Evolutionary conservation across 2,888 invertebrate genomes (phyloP), one percentile per base, ranked within the genome.

Genomic region (Limnephilus lunatus): DNA sequence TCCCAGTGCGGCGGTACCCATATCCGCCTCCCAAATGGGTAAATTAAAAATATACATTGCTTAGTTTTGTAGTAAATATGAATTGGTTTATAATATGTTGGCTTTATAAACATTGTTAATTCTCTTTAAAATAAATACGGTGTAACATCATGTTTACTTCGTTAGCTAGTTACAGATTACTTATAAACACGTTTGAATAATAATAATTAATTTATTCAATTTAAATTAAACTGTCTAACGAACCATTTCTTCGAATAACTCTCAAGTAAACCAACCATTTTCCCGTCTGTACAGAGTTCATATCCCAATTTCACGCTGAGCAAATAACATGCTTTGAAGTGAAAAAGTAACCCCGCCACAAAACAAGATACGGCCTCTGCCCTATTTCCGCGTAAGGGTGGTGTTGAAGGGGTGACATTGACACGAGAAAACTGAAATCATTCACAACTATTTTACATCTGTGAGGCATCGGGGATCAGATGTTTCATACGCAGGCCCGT

Each of bases 241-340:
- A 9, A 25, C 25, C 25, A 7, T 25, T 68, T 25, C 68, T 68
- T 68, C 25, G 68, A 68, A 68, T 68, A 9, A 25, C 68, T 25
- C 68, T 9, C 25, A 25, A 68, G 7, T 68, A 25, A 68, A 68
- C 25, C 25, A 68, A 9, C 68, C 25, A 19, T 19, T 53, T 25
- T 5, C 14, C 15, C 53, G 68, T 25, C 68, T 68, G 68, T 68
- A 35, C 25, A 32, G 31, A 53, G 48, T 87, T 48, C 48, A 87
- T 53, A 48, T 31, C 31, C 83, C 87, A 87, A 87, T 87, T 87
- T 87, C 87, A 87, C 15, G 87, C 68, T 68, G 9, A 14, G 53
- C 9, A 53, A 31, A 48, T 48, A 48, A 48, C 30, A 53, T 68
- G 4, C 87, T 48, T 53, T 87, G 87, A 87, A 48, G 53, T 32